These are phyloP conservation scores for Caradrina clavipalpis DNA, from an alignment of 2,888 invertebrate genomes.

Conservation along the genomic window DNA sequence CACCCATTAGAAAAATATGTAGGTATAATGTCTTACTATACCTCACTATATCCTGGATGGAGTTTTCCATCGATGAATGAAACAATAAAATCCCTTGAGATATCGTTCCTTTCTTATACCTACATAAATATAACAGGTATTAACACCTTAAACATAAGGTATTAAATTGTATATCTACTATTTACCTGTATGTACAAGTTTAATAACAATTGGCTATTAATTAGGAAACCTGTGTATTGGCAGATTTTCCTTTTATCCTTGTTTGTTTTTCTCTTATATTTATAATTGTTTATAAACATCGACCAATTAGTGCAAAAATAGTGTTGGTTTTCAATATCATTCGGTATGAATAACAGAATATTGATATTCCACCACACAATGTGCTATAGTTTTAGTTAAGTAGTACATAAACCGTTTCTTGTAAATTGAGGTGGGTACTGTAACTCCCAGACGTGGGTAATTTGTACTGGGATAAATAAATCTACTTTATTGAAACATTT, in stretches of 20 bases:
- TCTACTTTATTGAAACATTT: no score
- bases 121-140: conserved; percentile 1
- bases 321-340: conserved; percentile 2
- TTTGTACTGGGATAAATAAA: no score
- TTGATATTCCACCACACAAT: no score
- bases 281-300: no score
- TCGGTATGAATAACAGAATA: background rate
- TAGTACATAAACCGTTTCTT: no score
- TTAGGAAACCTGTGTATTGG: background rate
- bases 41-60: no score
- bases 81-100: background rate
- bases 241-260: background rate
- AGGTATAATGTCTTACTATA: no score
- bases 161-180: background rate
- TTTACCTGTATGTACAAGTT: background rate
- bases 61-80: background rate
- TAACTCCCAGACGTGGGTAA: no score
- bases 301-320: background rate
- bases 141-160: background rate
- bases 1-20: no score
- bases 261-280: no score
- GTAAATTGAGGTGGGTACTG: no score
- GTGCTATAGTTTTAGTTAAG: no score
- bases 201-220: background rate
- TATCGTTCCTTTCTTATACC: background rate